A percentile compares a stretch with the other conserved stretches of the same genome.
Evolutionary conservation across 2,888 invertebrate species (phyloP).

Genomic region (Dichetophora obliterata): DNA sequence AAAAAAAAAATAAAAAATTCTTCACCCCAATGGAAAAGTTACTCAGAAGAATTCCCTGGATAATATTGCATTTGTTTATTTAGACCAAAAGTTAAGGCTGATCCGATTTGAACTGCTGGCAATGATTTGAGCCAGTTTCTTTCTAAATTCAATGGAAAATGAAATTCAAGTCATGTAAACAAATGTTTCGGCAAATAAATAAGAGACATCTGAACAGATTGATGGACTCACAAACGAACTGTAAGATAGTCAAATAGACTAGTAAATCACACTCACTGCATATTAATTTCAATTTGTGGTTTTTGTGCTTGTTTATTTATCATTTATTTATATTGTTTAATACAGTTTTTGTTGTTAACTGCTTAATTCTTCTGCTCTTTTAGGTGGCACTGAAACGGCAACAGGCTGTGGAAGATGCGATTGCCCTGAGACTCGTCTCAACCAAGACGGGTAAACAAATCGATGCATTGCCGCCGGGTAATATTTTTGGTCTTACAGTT

Average conservation of each 20-base stretch:
- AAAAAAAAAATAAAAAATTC: background rate
- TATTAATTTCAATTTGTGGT: slow-evolving; percentile 61
- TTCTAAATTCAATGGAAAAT: slow-evolving; percentile 10
- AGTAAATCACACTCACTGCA: slow-evolving; percentile 55
- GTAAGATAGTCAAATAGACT: slow-evolving; percentile 52
- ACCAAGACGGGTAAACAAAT: slow-evolving; percentile 82
- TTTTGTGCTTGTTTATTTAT: slow-evolving; percentile 31
- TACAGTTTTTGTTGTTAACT: slow-evolving; percentile 31
- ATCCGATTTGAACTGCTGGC: slow-evolving; percentile 9
- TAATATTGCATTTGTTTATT: slow-evolving; percentile 15
- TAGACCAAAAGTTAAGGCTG: slow-evolving; percentile 23
- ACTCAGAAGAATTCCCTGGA: slow-evolving; percentile 19
- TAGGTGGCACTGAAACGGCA: slow-evolving; percentile 95
- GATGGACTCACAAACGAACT: slow-evolving; percentile 3
- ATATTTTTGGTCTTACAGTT: slow-evolving; percentile 90
- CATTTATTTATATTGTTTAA: slow-evolving; percentile 38
- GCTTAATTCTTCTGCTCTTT: background rate
- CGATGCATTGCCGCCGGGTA: slow-evolving; percentile 86
- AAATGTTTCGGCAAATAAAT: background rate
- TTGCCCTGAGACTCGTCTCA: slow-evolving; percentile 92
- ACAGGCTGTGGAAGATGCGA: slow-evolving; percentile 97
- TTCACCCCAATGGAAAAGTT: background rate
- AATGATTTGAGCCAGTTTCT: background rate
- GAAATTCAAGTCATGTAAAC: slow-evolving; percentile 32
- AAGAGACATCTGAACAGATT: background rate